Conservation (phyloP, 35 echinoderm and acorn worm genomes). For the Anneissia japonica region DNA sequence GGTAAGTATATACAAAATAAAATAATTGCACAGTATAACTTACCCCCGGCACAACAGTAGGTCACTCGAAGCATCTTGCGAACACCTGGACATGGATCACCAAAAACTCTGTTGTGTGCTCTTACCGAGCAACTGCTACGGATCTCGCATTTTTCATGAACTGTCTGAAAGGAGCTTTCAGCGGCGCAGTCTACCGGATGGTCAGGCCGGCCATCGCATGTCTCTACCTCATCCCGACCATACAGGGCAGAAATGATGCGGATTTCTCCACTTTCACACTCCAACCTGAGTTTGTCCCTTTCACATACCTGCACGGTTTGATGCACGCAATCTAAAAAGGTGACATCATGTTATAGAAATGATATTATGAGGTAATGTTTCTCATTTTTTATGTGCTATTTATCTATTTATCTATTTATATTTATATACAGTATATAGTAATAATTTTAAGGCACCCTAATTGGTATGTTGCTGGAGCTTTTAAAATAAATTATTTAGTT, state of each 20-base stretch:
- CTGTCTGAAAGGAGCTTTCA: background rate
- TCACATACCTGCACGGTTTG: background rate
- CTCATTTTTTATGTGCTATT: too few species aligned
- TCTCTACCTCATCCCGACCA: background rate
- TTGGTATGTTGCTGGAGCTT: too few species aligned
- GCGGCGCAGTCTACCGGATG: background rate
- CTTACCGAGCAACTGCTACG: background rate
- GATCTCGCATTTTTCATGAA: background rate
- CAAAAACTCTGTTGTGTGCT: background rate
- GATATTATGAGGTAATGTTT: too few species aligned
- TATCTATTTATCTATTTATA: too few species aligned
- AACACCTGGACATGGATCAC: background rate
- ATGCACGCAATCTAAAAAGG: background rate
- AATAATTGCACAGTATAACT: background rate
- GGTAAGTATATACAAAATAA: background rate
- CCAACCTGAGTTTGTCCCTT: background rate
- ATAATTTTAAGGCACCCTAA: too few species aligned
- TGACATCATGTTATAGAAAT: too few species aligned
- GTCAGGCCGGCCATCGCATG: background rate
- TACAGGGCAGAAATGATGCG: background rate
- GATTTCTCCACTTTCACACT: background rate
- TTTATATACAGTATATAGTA: too few species aligned
- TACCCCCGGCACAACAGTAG: background rate
- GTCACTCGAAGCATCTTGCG: background rate
- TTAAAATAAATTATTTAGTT: too few species aligned